Percentiles rank a stretch among this genome's conserved stretches.
Evolutionary conservation across 1,140 invertebrate species (phyloP).

Genomic region (Cyphomyrmex costatus): DNA sequence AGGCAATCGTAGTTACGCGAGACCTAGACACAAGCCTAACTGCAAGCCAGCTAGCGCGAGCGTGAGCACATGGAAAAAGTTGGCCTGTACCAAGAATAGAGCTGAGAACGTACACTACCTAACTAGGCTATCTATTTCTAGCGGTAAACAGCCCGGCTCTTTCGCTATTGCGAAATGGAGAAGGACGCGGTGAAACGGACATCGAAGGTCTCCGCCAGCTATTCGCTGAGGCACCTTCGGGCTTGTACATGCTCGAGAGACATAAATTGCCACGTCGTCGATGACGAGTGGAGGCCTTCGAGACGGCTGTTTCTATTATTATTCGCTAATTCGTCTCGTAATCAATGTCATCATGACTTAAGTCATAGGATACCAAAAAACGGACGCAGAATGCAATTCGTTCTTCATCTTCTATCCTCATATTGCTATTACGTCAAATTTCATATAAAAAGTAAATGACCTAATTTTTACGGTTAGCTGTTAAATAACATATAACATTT

Average conservation of each 20-base stretch:
- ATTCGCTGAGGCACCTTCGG: slow-evolving; percentile 44
- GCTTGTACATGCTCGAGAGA: slow-evolving; percentile 48
- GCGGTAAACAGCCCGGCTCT: slow-evolving; percentile 66
- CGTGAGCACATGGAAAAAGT: slow-evolving; percentile 53
- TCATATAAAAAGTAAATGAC: background rate
- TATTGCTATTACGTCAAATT: background rate
- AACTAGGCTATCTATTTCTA: slow-evolving; percentile 79
- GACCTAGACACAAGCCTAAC: slow-evolving; percentile 53
- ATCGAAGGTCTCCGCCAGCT: slow-evolving; percentile 72
- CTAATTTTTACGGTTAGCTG: background rate
- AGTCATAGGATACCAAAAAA: slow-evolving; percentile 36
- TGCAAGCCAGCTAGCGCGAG: slow-evolving; percentile 32
- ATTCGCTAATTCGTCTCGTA: slow-evolving; percentile 33
- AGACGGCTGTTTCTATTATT: slow-evolving; percentile 63
- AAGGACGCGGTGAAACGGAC: slow-evolving; percentile 71
- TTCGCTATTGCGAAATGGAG: slow-evolving; percentile 72
- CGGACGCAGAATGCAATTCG: slow-evolving; percentile 1
- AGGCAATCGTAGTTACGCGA: slow-evolving; percentile 69
- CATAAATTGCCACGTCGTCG: slow-evolving; percentile 60
- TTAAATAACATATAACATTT: slow-evolving; percentile 18
- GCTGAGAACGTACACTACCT: slow-evolving; percentile 73
- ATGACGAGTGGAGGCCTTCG: slow-evolving; percentile 63
- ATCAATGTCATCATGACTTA: slow-evolving; percentile 41
- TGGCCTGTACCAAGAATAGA: slow-evolving; percentile 74
- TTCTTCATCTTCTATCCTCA: background rate